phyloP scores from a whole-genome alignment of 2,888 invertebrate genomes.

The Calameuta filiformis region DNA sequence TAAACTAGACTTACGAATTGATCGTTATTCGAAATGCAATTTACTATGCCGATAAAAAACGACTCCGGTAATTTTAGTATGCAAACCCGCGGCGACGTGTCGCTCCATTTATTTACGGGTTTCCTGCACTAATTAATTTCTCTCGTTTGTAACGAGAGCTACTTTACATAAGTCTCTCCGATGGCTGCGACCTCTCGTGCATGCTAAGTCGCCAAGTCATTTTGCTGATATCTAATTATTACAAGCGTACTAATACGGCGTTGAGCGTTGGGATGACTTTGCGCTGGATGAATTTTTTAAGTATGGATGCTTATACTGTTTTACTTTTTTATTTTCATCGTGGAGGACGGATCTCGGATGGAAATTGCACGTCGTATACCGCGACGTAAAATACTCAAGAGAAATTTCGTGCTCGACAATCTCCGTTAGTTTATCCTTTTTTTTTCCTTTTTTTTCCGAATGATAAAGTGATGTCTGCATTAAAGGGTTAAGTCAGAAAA shows the following conservation, averaged over 20 bases:
- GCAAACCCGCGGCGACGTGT: constrained; percentile 18
- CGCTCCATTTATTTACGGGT: constrained; percentile 31
- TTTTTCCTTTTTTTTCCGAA: background rate
- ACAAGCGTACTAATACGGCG: background rate
- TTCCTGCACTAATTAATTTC: constrained; percentile 28
- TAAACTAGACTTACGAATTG: background rate
- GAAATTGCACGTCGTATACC: background rate
- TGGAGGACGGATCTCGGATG: background rate
- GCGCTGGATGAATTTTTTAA: background rate
- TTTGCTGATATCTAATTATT: constrained; percentile 2
- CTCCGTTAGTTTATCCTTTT: background rate
- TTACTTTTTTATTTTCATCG: background rate
- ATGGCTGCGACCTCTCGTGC: background rate
- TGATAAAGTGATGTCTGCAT: background rate
- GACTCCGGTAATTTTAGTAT: constrained; percentile 14
- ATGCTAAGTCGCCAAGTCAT: background rate
- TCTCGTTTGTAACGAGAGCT: constrained; percentile 17
- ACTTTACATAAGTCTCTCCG: constrained; percentile 12
- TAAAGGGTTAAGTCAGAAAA: background rate
- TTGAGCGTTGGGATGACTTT: constrained; percentile 2
- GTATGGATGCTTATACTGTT: background rate
- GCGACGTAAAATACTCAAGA: background rate
- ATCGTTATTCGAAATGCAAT: background rate
- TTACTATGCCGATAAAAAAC: background rate
- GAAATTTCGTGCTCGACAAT: background rate